These are phyloP conservation scores for Melikaiella ostensackeni DNA, from an alignment of 2,888 invertebrate species.

Conservation along the genomic window DNA sequence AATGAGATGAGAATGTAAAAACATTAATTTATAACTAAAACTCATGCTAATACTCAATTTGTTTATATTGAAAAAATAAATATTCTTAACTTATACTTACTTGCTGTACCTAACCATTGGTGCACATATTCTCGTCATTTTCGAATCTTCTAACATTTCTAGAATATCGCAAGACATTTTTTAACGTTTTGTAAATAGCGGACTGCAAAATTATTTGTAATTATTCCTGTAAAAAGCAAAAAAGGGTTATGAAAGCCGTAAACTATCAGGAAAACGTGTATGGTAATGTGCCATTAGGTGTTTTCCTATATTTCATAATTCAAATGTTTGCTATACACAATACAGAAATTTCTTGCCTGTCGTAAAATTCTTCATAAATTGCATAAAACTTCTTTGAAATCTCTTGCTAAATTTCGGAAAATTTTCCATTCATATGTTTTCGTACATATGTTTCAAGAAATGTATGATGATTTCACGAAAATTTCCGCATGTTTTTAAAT, in stretches of 20 bases:
- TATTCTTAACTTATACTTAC: slow-evolving; percentile 75
- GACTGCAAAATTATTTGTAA: background rate
- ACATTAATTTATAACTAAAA: background rate
- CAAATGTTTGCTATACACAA: no score
- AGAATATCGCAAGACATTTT: slow-evolving; percentile 75
- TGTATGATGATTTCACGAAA: no score
- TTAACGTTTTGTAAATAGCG: background rate
- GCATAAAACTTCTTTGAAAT: background rate
- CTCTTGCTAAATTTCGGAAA: background rate
- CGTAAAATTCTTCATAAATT: background rate
- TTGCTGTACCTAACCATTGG: slow-evolving; percentile 98
- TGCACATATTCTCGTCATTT: slow-evolving; percentile 87
- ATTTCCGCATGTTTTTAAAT: no score
- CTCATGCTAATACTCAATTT: background rate
- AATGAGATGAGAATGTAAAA: no score
- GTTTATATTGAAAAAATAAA: slow-evolving; percentile 10
- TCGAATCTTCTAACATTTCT: slow-evolving; percentile 82
- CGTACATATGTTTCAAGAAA: no score
- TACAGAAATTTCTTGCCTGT: no score
- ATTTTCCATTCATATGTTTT: background rate
- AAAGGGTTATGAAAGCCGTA: background rate
- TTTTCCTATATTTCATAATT: background rate
- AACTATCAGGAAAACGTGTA: slow-evolving; percentile 10
- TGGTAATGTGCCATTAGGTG: background rate
- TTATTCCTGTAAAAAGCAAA: background rate